A percentile compares a stretch with the other conserved stretches of the same genome.
Evolutionary conservation across 2,888 invertebrate genomes (phyloP).

Genomic region (Sclerodermus sp.): DNA sequence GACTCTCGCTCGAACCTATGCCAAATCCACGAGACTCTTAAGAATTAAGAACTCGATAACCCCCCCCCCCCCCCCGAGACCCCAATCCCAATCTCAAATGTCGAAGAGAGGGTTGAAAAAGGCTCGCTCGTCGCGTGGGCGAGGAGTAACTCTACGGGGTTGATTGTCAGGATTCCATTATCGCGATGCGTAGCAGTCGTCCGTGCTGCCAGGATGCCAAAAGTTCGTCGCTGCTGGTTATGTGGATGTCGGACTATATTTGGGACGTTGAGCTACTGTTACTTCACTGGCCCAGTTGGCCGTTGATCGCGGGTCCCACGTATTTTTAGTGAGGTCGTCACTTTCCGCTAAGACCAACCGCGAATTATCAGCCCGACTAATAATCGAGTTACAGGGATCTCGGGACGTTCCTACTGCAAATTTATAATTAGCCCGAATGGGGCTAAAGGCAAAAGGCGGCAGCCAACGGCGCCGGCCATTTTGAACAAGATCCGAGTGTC

Average conservation of each 20-base stretch:
- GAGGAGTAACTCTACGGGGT: too few relatives aligned
- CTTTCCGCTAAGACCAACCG: conserved; percentile 20
- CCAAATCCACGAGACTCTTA: too few relatives aligned
- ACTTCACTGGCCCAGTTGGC: conserved; percentile 50
- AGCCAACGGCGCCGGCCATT: too few relatives aligned
- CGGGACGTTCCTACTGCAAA: too few relatives aligned
- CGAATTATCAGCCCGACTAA: conserved; percentile 30
- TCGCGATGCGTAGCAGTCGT: conserved; percentile 11
- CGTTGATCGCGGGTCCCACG: conserved; percentile 33
- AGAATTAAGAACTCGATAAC: too few relatives aligned
- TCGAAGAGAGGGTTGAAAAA: too few relatives aligned
- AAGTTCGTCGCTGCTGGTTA: conserved; percentile 25
- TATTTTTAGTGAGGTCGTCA: conserved; percentile 42
- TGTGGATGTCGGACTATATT: conserved; percentile 48
- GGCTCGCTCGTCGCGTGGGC: too few relatives aligned
- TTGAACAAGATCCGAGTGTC: not conserved
- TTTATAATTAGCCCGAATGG: too few relatives aligned
- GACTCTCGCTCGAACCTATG: conserved; percentile 5
- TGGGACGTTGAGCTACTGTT: conserved; percentile 43
- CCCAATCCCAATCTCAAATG: too few relatives aligned
- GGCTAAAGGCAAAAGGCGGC: too few relatives aligned
- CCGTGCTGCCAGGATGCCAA: conserved; percentile 20
- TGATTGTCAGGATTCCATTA: conserved; percentile 38
- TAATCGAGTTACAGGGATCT: too few relatives aligned
- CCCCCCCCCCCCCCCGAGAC: too few relatives aligned